A percentile compares a stretch with the other conserved stretches of the same genome.
phyloP scores from a whole-genome alignment of 2,888 invertebrate species.

The Antheraea assamensis region DNA sequence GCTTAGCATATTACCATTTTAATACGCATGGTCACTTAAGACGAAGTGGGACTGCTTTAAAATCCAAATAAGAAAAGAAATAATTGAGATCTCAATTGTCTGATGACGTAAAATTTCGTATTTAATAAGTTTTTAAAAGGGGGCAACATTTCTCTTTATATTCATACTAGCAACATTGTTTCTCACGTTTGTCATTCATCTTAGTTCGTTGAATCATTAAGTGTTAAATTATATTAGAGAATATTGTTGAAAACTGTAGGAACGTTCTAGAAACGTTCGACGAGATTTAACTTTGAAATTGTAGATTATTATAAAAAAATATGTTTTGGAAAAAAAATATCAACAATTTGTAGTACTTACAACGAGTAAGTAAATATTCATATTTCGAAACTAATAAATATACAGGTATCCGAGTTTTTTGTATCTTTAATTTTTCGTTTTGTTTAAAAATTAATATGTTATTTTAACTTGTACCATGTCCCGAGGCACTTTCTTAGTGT shows the following conservation, averaged over 20 bases:
- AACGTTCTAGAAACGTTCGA: slow-evolving; percentile 9
- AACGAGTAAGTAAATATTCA: background rate
- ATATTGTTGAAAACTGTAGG: slow-evolving; percentile 17
- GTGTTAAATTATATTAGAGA: background rate
- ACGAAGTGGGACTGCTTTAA: too few relatives aligned
- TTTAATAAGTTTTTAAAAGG: background rate
- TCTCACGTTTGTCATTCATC: background rate
- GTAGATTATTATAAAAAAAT: slow-evolving; percentile 3
- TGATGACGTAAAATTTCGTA: background rate
- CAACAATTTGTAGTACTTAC: slow-evolving; percentile 12
- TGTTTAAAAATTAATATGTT: background rate
- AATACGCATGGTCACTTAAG: too few relatives aligned
- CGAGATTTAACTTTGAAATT: background rate
- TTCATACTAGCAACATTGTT: background rate
- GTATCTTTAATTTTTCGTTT: background rate
- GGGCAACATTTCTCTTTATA: background rate
- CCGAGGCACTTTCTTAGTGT: slow-evolving; percentile 34
- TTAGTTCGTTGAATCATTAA: background rate
- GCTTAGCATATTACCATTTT: too few relatives aligned
- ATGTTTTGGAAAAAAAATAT: background rate
- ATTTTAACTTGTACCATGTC: slow-evolving; percentile 11
- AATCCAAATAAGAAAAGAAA: background rate
- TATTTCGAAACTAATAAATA: background rate
- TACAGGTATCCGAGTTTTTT: background rate
- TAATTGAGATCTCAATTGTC: background rate